These are phyloP conservation scores for Phyllotreta cruciferae DNA, from an alignment of 2,888 invertebrate species.

Conservation along the genomic window DNA sequence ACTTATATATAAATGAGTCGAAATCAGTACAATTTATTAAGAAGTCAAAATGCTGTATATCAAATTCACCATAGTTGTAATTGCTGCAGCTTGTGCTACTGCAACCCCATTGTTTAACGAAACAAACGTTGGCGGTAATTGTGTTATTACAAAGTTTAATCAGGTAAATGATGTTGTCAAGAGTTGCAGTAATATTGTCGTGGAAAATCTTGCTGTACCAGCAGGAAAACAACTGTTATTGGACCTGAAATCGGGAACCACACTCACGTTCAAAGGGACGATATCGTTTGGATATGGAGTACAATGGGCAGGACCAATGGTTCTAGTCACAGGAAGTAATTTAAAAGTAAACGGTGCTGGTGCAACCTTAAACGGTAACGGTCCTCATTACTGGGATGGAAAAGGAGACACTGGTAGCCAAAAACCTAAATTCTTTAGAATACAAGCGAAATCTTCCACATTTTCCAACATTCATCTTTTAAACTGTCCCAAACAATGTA, in stretches of 20 bases:
- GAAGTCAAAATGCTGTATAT: not conserved
- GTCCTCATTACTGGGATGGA: slow-evolving; percentile 38
- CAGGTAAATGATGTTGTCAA: slow-evolving; percentile 22
- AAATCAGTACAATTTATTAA: not conserved
- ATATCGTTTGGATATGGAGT: slow-evolving; percentile 14
- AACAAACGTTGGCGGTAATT: slow-evolving; percentile 12
- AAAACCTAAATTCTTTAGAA: slow-evolving; percentile 36
- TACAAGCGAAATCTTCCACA: slow-evolving; percentile 31
- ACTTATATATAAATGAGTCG: no score
- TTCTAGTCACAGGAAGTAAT: slow-evolving; percentile 11
- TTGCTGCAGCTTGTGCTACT: not conserved
- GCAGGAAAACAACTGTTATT: slow-evolving; percentile 23
- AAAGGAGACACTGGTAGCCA: slow-evolving; percentile 28
- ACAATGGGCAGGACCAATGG: slow-evolving; percentile 27
- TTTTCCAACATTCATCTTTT: slow-evolving; percentile 33
- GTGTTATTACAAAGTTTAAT: slow-evolving; percentile 16
- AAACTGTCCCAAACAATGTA: slow-evolving; percentile 36
- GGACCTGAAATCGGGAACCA: slow-evolving; percentile 21
- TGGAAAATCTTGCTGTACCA: slow-evolving; percentile 20
- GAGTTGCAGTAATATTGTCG: slow-evolving; percentile 20
- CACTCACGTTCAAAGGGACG: slow-evolving; percentile 24
- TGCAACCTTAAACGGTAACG: slow-evolving; percentile 33
- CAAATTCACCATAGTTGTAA: not conserved
- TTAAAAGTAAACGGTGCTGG: slow-evolving; percentile 20
- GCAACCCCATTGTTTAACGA: slow-evolving; percentile 3